Conservation (phyloP, 2,113 vertebrate genomes). For the Sisor rabdophorus region DNA sequence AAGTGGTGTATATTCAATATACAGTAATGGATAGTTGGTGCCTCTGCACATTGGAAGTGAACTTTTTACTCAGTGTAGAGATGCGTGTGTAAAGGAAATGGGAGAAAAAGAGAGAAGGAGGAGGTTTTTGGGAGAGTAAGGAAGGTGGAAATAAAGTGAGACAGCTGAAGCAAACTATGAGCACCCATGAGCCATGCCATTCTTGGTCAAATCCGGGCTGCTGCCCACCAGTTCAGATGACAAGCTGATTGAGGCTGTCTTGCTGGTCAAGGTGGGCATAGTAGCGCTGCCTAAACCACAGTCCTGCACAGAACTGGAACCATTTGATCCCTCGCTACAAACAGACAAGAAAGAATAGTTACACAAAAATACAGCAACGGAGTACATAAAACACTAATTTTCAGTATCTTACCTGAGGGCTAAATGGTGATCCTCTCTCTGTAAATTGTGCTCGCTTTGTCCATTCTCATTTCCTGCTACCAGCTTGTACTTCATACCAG, state of each 20-base stretch:
- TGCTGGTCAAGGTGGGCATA: constrained; percentile 74
- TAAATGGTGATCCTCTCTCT: constrained; percentile 73
- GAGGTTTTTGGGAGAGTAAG: background rate
- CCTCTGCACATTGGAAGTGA: background rate
- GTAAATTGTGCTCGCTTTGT: constrained; percentile 72
- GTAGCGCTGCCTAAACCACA: constrained; percentile 46
- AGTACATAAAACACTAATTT: background rate
- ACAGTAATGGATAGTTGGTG: background rate
- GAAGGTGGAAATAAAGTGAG: constrained; percentile 46
- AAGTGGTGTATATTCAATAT: constrained; percentile 1
- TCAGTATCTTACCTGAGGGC: constrained; percentile 72
- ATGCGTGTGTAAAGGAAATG: background rate
- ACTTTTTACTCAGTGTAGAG: background rate
- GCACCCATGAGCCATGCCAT: constrained; percentile 67
- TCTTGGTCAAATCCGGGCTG: constrained; percentile 69
- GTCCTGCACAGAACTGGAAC: constrained; percentile 73
- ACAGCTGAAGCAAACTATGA: constrained; percentile 45
- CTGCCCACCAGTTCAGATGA: constrained; percentile 72
- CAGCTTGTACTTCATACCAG: constrained; percentile 78
- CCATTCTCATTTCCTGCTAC: constrained; percentile 78
- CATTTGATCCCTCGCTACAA: constrained; percentile 76
- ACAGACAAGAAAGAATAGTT: background rate
- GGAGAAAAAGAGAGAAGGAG: constrained; percentile 43
- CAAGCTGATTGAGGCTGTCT: constrained; percentile 73
- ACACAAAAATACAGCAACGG: background rate